phyloP scores from a whole-genome alignment of 2,888 invertebrate genomes.

The Drosophila melanosoma region DNA sequence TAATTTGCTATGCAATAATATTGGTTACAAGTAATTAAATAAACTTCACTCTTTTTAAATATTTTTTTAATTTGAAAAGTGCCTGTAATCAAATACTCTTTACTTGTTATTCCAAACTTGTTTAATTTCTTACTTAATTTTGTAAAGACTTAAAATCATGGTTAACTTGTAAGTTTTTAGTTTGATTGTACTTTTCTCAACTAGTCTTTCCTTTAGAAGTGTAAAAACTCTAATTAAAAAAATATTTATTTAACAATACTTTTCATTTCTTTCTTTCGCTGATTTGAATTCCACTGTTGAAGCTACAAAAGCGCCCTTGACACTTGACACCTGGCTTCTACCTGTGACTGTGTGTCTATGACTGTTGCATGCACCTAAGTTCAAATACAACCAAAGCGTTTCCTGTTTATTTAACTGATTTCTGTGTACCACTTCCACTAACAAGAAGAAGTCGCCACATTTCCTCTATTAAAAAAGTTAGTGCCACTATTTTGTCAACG shows the following conservation, averaged over 20 bases:
- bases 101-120: not conserved
- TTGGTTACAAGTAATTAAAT: too few species aligned
- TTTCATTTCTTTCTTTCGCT: slow-evolving; percentile 12
- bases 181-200: not conserved
- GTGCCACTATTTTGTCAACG: slow-evolving; percentile 45
- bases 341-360: not conserved
- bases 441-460: slow-evolving; percentile 48
- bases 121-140: not conserved
- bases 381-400: slow-evolving; percentile 37
- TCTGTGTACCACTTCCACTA: slow-evolving; percentile 59
- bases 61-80: not conserved
- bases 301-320: slow-evolving; percentile 49
- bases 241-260: slow-evolving; percentile 15
- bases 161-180: not conserved
- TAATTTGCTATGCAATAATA: not conserved
- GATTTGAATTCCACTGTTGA: slow-evolving; percentile 27
- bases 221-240: slow-evolving; percentile 7
- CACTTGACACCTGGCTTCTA: slow-evolving; percentile 32
- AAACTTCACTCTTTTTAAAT: not conserved
- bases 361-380: slow-evolving; percentile 15
- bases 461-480: slow-evolving; percentile 35
- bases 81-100: not conserved
- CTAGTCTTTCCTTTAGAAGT: not conserved
- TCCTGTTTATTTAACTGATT: slow-evolving; percentile 74
- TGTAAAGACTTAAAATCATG: not conserved